phyloP scores from a whole-genome alignment of 1,140 invertebrate species.

The Zaprionus camerounensis region DNA sequence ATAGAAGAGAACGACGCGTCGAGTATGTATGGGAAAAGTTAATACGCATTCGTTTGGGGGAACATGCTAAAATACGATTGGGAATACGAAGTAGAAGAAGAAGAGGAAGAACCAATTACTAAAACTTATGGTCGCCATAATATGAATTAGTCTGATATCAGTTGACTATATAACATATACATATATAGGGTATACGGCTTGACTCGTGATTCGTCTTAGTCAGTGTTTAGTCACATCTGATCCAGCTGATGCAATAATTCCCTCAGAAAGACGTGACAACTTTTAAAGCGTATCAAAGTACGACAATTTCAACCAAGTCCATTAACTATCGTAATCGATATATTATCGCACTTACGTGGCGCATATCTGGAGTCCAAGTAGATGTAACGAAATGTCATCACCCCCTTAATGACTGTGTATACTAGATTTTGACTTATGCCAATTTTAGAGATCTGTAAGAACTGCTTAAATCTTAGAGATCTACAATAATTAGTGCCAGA shows the following conservation, averaged over 20 bases:
- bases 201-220: slow-evolving; percentile 35
- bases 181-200: slow-evolving; percentile 7
- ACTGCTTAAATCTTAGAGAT: background rate
- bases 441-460: background rate
- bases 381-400: background rate
- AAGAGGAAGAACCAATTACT: background rate
- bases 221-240: slow-evolving; percentile 35
- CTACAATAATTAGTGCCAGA: background rate
- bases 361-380: background rate
- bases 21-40: slow-evolving; percentile 2
- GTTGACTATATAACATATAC: slow-evolving; percentile 7
- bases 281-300: background rate
- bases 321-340: background rate
- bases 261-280: background rate
- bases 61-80: background rate
- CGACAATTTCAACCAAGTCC: background rate
- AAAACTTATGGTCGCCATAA: no score
- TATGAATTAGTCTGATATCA: slow-evolving; percentile 37
- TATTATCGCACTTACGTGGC: background rate
- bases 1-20: background rate
- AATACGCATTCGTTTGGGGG: background rate
- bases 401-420: background rate
- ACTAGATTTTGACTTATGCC: background rate
- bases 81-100: background rate
- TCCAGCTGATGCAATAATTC: slow-evolving; percentile 36